Conservation (phyloP, 2,888 invertebrate genomes). For the Cataglyphis altisquamis region DNA sequence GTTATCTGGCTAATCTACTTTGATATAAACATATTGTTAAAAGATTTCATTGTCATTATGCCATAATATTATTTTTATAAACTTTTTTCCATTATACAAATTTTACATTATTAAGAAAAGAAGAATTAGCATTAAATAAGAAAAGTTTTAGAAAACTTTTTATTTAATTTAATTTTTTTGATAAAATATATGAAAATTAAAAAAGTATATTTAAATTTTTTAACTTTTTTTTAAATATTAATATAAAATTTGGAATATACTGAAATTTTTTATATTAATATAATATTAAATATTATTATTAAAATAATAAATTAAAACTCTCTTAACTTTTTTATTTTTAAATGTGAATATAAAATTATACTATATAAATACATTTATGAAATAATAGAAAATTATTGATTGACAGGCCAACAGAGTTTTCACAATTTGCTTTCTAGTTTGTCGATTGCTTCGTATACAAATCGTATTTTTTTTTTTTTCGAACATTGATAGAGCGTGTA, state of each 20-base stretch:
- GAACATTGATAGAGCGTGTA: constrained; percentile 11
- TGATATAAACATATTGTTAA: constrained; percentile 12
- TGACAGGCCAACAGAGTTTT: neutral
- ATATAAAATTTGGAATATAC: neutral
- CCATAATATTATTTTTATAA: neutral
- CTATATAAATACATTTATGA: neutral
- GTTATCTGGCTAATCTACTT: constrained; percentile 15
- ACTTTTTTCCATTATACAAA: neutral
- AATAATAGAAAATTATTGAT: neutral
- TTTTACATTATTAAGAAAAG: neutral
- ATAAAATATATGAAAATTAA: neutral
- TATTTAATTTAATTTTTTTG: neutral
- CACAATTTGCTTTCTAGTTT: constrained; percentile 17
- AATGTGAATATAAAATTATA: neutral
- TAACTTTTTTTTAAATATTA: neutral
- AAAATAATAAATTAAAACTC: neutral
- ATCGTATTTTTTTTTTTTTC: constrained; percentile 4
- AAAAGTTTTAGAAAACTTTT: neutral
- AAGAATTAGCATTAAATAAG: neutral
- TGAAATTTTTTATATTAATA: neutral
- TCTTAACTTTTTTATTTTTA: neutral
- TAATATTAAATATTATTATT: neutral
- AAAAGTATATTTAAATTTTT: neutral
- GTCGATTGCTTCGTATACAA: neutral
- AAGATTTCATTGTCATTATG: neutral